phyloP scores from a whole-genome alignment of 2,888 invertebrate genomes.

The Melitaea athalia region DNA sequence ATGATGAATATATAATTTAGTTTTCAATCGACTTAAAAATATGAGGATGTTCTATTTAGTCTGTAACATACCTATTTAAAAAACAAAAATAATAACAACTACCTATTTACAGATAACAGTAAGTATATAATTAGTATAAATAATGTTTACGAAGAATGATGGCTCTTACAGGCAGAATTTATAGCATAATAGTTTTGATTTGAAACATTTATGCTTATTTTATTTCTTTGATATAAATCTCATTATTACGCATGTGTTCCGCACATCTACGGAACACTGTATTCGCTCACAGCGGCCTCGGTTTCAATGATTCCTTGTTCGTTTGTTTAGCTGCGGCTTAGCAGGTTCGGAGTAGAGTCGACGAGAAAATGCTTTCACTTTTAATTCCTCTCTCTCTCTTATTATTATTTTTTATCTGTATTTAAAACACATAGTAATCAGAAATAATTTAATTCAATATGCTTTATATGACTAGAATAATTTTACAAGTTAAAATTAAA shows the following conservation, averaged over 20 bases:
- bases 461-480: too few species aligned
- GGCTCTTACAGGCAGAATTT: too few species aligned
- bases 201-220: neutral
- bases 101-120: too few species aligned
- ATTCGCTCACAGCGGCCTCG: slow-evolving; percentile 11
- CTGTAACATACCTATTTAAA: too few species aligned
- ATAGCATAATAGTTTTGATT: neutral
- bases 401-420: slow-evolving; percentile 7
- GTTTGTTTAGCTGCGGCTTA: slow-evolving; percentile 20
- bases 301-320: slow-evolving; percentile 30
- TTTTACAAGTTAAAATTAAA: too few species aligned
- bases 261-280: slow-evolving; percentile 22
- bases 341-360: slow-evolving; percentile 19
- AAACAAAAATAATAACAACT: too few species aligned
- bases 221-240: neutral
- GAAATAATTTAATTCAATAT: too few species aligned
- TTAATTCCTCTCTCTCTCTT: neutral
- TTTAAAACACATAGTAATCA: neutral
- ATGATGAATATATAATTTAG: too few species aligned
- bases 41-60: too few species aligned
- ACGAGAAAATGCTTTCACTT: slow-evolving; percentile 24
- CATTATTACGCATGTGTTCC: slow-evolving; percentile 7
- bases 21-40: too few species aligned
- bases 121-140: too few species aligned
- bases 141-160: too few species aligned